Conservation (phyloP, 2,113 vertebrate genomes). For the Gopherus flavomarginatus region DNA sequence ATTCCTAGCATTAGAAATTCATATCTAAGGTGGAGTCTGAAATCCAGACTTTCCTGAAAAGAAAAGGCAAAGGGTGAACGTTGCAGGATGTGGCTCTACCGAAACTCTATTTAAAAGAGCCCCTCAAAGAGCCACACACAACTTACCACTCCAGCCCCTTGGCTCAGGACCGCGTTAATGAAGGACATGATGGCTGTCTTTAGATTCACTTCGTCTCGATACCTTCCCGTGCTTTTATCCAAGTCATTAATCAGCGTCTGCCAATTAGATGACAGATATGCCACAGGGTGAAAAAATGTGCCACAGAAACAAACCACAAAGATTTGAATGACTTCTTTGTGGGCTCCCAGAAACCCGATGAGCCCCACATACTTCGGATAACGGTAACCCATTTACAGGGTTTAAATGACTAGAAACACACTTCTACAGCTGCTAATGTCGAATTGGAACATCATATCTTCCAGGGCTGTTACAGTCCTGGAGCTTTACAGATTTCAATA, state of each 20-base stretch:
- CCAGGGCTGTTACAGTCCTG: background rate
- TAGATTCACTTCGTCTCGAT: slow-evolving; percentile 97
- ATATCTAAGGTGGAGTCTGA: slow-evolving; percentile 96
- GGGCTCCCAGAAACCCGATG: background rate
- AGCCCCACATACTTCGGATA: background rate
- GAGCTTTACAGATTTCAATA: background rate
- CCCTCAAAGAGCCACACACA: accelerated
- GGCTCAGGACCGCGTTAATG: slow-evolving; percentile 97
- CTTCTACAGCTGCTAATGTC: background rate
- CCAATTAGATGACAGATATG: background rate
- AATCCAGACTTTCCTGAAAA: slow-evolving; percentile 94
- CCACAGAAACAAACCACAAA: background rate
- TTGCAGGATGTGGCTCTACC: background rate
- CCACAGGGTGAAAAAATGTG: accelerated
- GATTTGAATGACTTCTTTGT: accelerated
- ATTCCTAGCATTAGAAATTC: slow-evolving; percentile 99
- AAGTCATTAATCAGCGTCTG: slow-evolving; percentile 96
- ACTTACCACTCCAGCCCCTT: slow-evolving; percentile 96
- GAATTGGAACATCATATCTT: background rate
- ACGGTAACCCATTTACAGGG: accelerated
- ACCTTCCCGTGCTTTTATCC: slow-evolving; percentile 95
- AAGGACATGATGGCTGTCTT: slow-evolving; percentile 99
- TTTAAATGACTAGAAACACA: background rate
- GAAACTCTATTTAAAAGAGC: background rate
- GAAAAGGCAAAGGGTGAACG: background rate